Evolutionary conservation across 2,113 vertebrate genomes (phyloP).

Genomic region (Poeciliopsis retropinna): DNA sequence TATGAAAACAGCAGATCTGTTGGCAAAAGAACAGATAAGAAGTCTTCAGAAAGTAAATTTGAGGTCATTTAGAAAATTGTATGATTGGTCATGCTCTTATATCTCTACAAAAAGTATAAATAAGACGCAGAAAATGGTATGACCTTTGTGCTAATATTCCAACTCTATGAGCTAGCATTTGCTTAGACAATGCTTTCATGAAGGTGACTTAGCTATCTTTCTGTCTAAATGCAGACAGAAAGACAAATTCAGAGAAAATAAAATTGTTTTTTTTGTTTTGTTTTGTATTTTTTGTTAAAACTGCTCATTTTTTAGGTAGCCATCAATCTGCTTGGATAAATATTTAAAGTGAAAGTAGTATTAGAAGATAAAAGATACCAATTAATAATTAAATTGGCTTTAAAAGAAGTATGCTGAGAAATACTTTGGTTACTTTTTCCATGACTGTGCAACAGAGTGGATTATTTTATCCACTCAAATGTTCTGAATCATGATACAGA

Average conservation of each 20-base stretch:
- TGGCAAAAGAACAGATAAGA: neutral
- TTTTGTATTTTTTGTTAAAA: neutral
- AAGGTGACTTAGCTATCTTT: neutral
- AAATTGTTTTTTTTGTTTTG: neutral
- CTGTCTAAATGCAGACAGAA: neutral
- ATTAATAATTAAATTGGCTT: neutral
- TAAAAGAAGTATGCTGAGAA: neutral
- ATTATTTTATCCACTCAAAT: neutral
- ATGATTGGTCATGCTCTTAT: neutral
- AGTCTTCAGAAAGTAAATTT: neutral
- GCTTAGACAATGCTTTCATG: neutral
- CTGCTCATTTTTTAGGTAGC: neutral
- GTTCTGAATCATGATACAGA: constrained; percentile 3
- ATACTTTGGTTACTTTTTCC: neutral
- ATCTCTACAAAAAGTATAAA: neutral
- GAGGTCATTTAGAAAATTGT: neutral
- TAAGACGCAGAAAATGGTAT: neutral
- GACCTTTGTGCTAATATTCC: constrained; percentile 11
- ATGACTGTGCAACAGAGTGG: neutral
- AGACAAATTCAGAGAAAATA: neutral
- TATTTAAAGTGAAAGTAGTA: neutral
- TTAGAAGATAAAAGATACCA: neutral
- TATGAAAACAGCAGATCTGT: neutral
- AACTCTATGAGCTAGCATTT: neutral
- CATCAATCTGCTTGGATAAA: neutral